Base-by-base conservation (phyloP, 2,797 vertebrate genomes). In the Sebastes flavidus region DNA sequence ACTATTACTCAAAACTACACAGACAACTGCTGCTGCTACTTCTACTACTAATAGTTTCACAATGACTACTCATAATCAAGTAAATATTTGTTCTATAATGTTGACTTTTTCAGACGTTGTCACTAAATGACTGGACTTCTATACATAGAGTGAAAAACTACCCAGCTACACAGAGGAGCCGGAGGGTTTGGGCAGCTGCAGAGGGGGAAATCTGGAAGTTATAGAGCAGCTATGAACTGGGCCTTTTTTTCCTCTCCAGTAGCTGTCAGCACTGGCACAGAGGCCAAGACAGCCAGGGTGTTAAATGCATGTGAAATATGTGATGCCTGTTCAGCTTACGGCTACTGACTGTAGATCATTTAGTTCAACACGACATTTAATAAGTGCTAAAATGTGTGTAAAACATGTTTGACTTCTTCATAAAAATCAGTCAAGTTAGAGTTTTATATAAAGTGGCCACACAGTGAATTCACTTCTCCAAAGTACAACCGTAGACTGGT, bases 231-330 rank as follows among this genome's bases (percentile, higher is more conserved):
- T 59, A 55, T 67, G 74, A 81, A 84, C 60, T 72, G 34, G 38
- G 25, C 22, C 12, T 66, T 46, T 77, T 81, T 72, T 81, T 24
- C 46, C 46, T 36, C 61, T 22, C 34, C 83, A 81, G 77, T 56
- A 78, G 72, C 82, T 85, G 88, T 92, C 87, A 89, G 32, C 72
- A 61, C 67, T 78, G 68, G 59, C 61, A 72, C 68, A 20, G 63
- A 82, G 55, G 38, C 79, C 69, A 72, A 69, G 59, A 72, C 60
- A 78, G 25, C 11, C 9, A 60, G 65, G 59, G 79, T 80, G 78
- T 81, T 79, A 82, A 80, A 86, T 84, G 65, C 52, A 74, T 72
- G 67, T 77, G 75, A 87, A 92, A 84, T 83, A 92, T 80, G 30
- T 71, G n/a, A 77, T 78, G 77, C 68, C 71, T 78, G 77, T 58